phyloP scores from a whole-genome alignment of 1,140 invertebrate genomes.

The Helicoverpa armigera region DNA sequence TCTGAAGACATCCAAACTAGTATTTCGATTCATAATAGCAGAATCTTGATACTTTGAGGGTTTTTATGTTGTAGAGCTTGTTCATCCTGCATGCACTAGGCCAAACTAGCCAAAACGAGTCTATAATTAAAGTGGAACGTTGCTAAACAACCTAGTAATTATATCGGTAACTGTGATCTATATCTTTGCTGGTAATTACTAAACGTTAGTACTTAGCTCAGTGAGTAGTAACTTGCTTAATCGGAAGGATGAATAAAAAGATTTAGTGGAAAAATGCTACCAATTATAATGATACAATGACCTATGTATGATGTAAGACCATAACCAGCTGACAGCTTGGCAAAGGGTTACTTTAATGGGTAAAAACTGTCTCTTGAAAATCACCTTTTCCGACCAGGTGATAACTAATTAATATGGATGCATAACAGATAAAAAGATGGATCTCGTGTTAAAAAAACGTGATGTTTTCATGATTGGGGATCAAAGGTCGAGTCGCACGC shows the following conservation, averaged over 20 bases:
- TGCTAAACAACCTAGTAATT: slow-evolving; percentile 1
- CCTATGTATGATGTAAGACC: too few relatives aligned
- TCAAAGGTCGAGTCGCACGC: slow-evolving; percentile 25
- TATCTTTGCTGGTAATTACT: neutral
- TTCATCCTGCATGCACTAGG: neutral
- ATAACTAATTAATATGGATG: neutral
- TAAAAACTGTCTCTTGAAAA: too few relatives aligned
- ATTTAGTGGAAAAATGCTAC: too few relatives aligned
- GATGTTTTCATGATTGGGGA: slow-evolving; percentile 29
- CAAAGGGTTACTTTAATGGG: too few relatives aligned
- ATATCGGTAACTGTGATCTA: neutral
- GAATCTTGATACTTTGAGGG: neutral
- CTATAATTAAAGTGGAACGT: neutral
- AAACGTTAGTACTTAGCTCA: neutral
- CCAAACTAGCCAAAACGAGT: neutral
- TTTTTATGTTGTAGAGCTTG: neutral
- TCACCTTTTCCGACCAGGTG: neutral
- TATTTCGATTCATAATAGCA: too few relatives aligned
- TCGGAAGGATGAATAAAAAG: too few relatives aligned
- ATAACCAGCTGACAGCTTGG: too few relatives aligned
- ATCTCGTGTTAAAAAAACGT: slow-evolving; percentile 7
- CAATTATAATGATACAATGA: too few relatives aligned
- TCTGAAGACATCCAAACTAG: too few relatives aligned
- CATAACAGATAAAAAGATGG: neutral
- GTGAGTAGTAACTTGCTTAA: neutral